Conservation (phyloP, 2,888 invertebrate genomes). For the Marronus borbonicus region DNA sequence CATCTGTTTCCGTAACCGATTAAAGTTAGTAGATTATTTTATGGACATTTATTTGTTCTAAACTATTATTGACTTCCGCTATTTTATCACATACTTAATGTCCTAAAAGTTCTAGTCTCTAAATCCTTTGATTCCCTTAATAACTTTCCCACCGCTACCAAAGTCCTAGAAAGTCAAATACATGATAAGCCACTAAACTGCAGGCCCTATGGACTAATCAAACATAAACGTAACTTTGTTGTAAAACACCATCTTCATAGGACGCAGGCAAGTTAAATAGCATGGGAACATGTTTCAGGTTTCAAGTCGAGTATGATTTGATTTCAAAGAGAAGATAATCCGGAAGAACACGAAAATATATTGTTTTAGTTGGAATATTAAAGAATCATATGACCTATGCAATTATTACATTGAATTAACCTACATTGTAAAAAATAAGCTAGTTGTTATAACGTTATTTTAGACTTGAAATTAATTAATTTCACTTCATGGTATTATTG, state of each 20-base stretch:
- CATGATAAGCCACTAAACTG: conserved; percentile 19
- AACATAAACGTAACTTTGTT: conserved; percentile 36
- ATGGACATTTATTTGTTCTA: not conserved
- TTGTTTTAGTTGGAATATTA: no score
- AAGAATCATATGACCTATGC: no score
- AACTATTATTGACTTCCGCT: not conserved
- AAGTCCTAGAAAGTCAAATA: conserved; percentile 25
- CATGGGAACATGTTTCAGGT: conserved; percentile 27
- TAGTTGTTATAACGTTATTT: no score
- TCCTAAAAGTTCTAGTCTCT: no score
- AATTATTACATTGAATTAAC: no score
- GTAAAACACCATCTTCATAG: conserved; percentile 16
- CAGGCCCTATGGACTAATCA: conserved; percentile 14
- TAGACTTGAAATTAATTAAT: no score
- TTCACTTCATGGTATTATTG: no score
- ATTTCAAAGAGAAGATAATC: no score
- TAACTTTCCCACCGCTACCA: conserved; percentile 5
- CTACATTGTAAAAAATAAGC: no score
- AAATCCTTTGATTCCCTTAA: conserved; percentile 8
- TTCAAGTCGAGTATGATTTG: not conserved
- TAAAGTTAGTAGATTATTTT: no score
- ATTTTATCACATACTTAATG: not conserved
- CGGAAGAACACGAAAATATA: no score
- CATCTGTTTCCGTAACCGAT: not conserved
- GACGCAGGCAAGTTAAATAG: conserved; percentile 2